Evolutionary conservation across 1,140 invertebrate genomes (phyloP), one percentile per base, ranked within the genome.

Genomic region (Hyles vespertilio): DNA sequence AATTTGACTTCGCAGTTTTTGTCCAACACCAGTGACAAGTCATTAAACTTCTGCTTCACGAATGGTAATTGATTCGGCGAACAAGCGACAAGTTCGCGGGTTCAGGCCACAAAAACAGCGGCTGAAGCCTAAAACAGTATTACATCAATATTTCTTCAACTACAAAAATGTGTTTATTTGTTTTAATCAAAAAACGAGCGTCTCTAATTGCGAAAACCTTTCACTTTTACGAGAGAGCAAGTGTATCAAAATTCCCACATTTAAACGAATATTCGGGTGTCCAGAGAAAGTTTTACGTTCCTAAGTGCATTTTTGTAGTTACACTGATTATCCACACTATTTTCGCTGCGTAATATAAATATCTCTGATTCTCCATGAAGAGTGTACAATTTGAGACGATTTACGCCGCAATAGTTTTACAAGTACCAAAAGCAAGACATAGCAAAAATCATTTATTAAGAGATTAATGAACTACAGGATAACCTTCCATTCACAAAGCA

Each of bases 171-270:
- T 40, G 36, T 40, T 40, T 22, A 22, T 22, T 22, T 22, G 22
- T 22, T 40, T 1, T 40, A 40, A 5, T 40, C 8, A 50, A 50
- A 4, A n/a, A 12, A 32, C 22, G 32, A 50, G 9, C 32, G 22
- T 22, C 32, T 2, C 32, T 32, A 50, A 50, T 32, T 50, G 46
- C 46, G 32, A 22, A 50, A n/a, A n/a, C 51, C 51, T 53, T 53
- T 53, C 51, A 53, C 51, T 53, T 53, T 12, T 11, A 40, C n/a
- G 51, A n/a, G 34, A 40, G 51, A 53, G 51, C 33, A 53, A 43
- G 7, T 34, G 36, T 36, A 34, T 53, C 34, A 36, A 12, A 34
- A 36, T 53, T 53, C 33, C 51, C 33, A 53, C 33, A 44, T 40
- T 11, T 53, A 53, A 11, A 53, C 11, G 36, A 32, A n/a, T 50